Evolutionary conservation across 2,797 vertebrate species (phyloP), one percentile per base, ranked within the genome.

Genomic region (Gastrophryne carolinensis): DNA sequence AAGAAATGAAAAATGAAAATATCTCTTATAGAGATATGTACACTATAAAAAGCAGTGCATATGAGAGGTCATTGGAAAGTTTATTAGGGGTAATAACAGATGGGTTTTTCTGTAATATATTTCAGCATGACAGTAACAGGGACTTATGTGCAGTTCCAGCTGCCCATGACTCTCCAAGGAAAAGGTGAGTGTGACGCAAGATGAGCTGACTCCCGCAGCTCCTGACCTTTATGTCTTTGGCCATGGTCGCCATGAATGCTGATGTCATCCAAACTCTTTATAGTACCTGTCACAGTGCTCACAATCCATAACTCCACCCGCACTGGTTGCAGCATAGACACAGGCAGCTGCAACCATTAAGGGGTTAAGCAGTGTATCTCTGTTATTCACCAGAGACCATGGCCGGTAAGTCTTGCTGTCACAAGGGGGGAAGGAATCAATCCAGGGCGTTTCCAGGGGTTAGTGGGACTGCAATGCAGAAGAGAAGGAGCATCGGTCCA

Each of bases 381-480:
- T 39, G 6, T 35, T 23, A 5, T 9, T 29, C 67, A 61, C 17
- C 12, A 57, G 10, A 57, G 52, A 54, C 30, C n/a, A 17, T 19
- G 6, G 7, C 32, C 26, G 8, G 12, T 29, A 26, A 21, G 23
- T 56, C 52, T 35, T 24, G 17, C 56, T 12, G 30, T 21, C 29
- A 39, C 41, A 68, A 66, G 68, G 41, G 15, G 19, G 24, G 3
- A 0, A 19, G 17, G 75, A 66, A 68, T 66, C 72, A 72, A 35
- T 21, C 15, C 52, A 66, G 61, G 68, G 68, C 62, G 68, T 78
- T 52, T 26, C 61, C 75, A 47, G 23, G 4, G 26, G 56, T 32
- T 44, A 62, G 60, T 34, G 66, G 67, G 68, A 72, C 75, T 78
- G 75, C 75, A 78, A 72, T 78, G 75, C 75, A 78, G 75, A 78